Base-by-base conservation (phyloP, 2,113 vertebrate species). In the Eira barbara region DNA sequence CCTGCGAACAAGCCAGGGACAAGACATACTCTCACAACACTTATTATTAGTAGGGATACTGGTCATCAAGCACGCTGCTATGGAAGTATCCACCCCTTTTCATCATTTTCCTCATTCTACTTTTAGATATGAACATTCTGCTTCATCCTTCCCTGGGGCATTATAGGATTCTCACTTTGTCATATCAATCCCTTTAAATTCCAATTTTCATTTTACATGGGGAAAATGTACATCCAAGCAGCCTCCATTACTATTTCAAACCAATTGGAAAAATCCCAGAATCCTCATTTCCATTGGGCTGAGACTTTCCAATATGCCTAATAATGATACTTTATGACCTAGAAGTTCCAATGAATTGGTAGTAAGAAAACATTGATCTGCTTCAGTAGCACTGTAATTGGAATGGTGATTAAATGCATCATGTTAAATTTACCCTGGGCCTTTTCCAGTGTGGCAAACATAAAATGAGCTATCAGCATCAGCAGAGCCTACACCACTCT, bases 391-490 rank as follows among this genome's bases (percentile, higher is more conserved):
- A 96, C 63, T 97, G 7, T 97, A 98, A 98, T 97, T 97, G 96
- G 96, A 97, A 0, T 96, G 86, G 95, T 97, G 97, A 98, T 98
- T 98, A 99, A 98, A 97, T 34, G n/a, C 94, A 98, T 96, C 94
- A 97, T 29, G 87, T 95, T 97, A 98, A 98, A 98, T 4, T 74
- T 95, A 95, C 96, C 97, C 96, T 98, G 93, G 97, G 97, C 69
- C 42, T 95, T 96, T 98, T 98, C 97, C 98, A 98, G 90, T 57
- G 86, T 15, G 91, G 97, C 86, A 97, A 98, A 98, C 97, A 97
- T 88, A 97, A 81, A 98, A 81, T 25, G 82, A 95, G 94, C 96
- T 89, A 29, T 21, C 94, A 89, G 91, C 18, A 96, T 91, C 94
- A 96, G 94, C 88, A 74, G 39, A 93, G 73, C 34, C 97, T 88